Conservation (phyloP, 2,113 vertebrate species). For the Sitta europaea region DNA sequence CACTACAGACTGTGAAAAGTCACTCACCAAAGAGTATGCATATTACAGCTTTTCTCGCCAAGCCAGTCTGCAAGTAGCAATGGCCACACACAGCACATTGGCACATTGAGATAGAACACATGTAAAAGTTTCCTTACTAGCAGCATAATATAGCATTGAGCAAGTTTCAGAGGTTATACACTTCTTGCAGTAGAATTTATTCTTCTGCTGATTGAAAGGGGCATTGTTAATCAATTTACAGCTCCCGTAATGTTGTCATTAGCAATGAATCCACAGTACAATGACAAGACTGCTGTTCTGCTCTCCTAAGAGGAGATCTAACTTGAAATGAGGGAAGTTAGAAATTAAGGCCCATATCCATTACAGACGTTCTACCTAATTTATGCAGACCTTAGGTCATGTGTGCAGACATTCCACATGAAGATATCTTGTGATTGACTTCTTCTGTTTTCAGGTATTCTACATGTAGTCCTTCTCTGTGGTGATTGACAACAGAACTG, state of each 20-base stretch:
- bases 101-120: not conserved
- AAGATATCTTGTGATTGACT: not conserved
- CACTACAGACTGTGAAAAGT: not conserved
- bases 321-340: not conserved
- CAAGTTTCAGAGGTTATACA: not conserved
- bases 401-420: not conserved
- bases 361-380: not conserved
- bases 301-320: not conserved
- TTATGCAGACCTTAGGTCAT: not conserved
- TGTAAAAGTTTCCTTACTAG: not conserved
- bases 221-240: not conserved
- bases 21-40: not conserved
- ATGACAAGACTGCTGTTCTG: fast-evolving
- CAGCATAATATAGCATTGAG: not conserved
- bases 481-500: not conserved
- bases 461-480: not conserved
- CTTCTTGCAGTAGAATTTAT: not conserved
- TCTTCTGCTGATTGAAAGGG: not conserved
- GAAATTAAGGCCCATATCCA: not conserved
- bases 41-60: not conserved
- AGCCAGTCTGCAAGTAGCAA: not conserved
- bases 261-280: not conserved
- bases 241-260: not conserved
- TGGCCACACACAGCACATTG: not conserved
- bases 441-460: not conserved